Evolutionary conservation across 2,888 invertebrate genomes (phyloP).

Genomic region (Lepidochitona cinerea): DNA sequence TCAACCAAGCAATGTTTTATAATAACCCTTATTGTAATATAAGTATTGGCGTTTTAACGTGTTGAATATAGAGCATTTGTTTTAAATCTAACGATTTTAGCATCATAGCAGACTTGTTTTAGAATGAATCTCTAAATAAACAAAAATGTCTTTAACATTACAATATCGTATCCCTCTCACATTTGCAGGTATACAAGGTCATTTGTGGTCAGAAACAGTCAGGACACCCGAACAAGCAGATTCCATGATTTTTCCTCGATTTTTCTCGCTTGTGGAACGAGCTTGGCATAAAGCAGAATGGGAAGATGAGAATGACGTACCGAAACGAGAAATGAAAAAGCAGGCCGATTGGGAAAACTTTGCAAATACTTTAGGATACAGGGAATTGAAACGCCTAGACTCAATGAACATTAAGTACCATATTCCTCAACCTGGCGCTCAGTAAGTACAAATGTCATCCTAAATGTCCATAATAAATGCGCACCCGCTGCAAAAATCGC

Average conservation of each 20-base stretch:
- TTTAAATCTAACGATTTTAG: no score
- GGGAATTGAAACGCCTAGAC: constrained; percentile 60
- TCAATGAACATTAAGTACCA: constrained; percentile 51
- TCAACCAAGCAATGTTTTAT: no score
- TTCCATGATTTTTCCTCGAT: constrained; percentile 55
- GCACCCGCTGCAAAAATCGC: no score
- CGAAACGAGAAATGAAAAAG: constrained; percentile 25
- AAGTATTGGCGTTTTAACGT: no score
- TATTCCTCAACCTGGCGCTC: constrained; percentile 64
- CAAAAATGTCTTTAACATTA: no score
- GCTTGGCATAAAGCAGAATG: constrained; percentile 63
- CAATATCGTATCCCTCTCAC: not conserved
- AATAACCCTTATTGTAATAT: no score
- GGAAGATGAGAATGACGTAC: constrained; percentile 32
- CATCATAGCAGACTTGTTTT: no score
- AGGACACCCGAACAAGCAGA: constrained; percentile 43
- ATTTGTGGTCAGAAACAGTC: constrained; percentile 61
- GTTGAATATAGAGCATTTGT: no score
- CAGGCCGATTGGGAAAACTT: constrained; percentile 57
- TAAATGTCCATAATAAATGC: not conserved
- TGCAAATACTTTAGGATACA: constrained; percentile 56
- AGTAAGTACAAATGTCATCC: constrained; percentile 32
- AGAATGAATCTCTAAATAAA: no score
- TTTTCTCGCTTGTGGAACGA: constrained; percentile 60
- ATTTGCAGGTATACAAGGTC: constrained; percentile 59